Base-by-base conservation (phyloP, 2,888 invertebrate species). In the Orgyia antiqua region DNA sequence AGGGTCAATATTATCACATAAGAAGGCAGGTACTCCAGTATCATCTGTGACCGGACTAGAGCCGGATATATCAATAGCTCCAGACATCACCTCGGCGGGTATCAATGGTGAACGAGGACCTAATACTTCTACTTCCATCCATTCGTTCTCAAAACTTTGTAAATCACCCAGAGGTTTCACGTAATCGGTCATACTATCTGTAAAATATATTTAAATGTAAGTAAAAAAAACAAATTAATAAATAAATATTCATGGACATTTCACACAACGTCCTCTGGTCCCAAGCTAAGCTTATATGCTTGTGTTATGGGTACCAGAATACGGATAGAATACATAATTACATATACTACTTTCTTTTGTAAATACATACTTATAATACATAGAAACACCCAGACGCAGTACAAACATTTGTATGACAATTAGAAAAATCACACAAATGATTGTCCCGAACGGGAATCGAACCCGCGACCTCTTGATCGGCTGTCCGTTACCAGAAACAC, bases 111-210 rank as follows among this genome's bases (percentile, higher is more conserved):
- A 73, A 42, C 90, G 62, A 0, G 92, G 88, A 0, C 90, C 87
- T 39, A 89, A 77, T 11, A 95, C 89, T 68, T 95, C 95, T 0
- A 96, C 93, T 70, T 96, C 96, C 77, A 96, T 90, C 95, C 95
- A 96, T 64, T 96, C 96, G 65, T 95, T 95, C 65, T 95, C 94
- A 66, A 96, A 96, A 50, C 92, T 92, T 66, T 91, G 91, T 7
- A 94, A 76, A 62, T 95, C 94, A 8, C 92, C 92, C 8, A 91
- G 66, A 0, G 93, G 93, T 28, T 88, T 88, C 12, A 89, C 89
- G 60, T 89, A 90, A 52, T 93, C 93, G 0, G 61, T 38, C 25
- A 68, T 34, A 9, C 13, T 13, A 11, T 57, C 45, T 54, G 28
- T 17, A 34, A 36, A 26, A 24, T 5, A 34, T 15, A 15, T 15